Evolutionary conservation across 2,888 invertebrate genomes (phyloP).

Genomic region (Lasioglossum marginatum): DNA sequence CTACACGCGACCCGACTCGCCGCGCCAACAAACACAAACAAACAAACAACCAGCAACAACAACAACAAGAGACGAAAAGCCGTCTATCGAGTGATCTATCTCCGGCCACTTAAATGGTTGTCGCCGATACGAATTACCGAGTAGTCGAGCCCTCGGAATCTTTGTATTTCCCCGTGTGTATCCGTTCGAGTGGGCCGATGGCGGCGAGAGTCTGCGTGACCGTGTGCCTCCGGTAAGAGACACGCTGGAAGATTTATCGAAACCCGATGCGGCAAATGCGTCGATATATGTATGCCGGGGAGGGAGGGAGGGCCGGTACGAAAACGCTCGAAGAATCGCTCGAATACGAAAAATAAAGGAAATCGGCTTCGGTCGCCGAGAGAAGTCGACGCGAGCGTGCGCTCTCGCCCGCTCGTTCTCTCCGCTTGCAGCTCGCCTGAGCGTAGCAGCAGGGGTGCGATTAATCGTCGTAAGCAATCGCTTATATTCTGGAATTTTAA

Average conservation of each 20-base stretch:
- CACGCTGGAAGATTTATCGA: constrained; percentile 71
- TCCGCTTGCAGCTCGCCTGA: constrained; percentile 16
- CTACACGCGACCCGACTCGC: neutral
- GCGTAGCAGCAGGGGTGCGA: constrained; percentile 76
- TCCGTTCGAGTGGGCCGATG: constrained; percentile 59
- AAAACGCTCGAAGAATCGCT: constrained; percentile 71
- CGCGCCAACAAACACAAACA: neutral
- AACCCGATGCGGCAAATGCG: constrained; percentile 69
- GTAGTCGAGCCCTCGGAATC: constrained; percentile 43
- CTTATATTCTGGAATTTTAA: constrained; percentile 75
- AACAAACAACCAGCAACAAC: neutral
- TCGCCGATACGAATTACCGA: constrained; percentile 62
- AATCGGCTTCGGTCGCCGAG: constrained; percentile 41
- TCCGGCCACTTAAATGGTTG: constrained; percentile 55
- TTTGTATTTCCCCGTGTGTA: constrained; percentile 61
- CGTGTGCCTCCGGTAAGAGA: constrained; percentile 65
- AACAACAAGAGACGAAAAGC: constrained; percentile 40
- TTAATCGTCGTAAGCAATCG: constrained; percentile 78
- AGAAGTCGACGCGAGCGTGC: neutral
- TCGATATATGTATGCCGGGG: constrained; percentile 67
- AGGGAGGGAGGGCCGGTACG: constrained; percentile 46
- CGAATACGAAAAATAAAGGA: constrained; percentile 73
- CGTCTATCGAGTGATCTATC: constrained; percentile 57
- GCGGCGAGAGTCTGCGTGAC: constrained; percentile 63
- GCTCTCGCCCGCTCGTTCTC: constrained; percentile 23